Evolutionary conservation across 1,140 invertebrate genomes (phyloP).

Genomic region (Drosophila busckii): DNA sequence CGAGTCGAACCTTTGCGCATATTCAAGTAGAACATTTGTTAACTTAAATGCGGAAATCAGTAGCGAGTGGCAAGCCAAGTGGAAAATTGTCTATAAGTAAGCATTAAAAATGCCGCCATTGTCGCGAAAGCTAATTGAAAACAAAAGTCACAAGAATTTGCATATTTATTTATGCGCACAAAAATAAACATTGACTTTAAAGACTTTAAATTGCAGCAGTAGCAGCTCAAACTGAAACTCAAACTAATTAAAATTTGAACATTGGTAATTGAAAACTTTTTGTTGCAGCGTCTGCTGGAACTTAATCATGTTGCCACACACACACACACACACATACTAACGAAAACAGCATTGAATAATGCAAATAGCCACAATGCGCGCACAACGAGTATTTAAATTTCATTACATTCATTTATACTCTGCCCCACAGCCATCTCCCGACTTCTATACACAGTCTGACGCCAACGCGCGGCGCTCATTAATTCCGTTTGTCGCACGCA

Average conservation of each 20-base stretch:
- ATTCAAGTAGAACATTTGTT: too few relatives aligned
- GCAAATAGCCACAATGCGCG: constrained; percentile 19
- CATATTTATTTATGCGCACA: constrained; percentile 69
- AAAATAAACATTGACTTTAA: not conserved
- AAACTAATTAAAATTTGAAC: constrained; percentile 75
- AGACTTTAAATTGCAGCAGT: not conserved
- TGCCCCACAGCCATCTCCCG: not conserved
- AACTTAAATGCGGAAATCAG: too few relatives aligned
- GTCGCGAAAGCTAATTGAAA: constrained; percentile 68
- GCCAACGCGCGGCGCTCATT: constrained; percentile 40
- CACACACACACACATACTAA: too few relatives aligned
- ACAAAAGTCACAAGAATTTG: constrained; percentile 72
- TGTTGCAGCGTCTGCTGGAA: constrained; percentile 38
- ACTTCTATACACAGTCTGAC: not conserved
- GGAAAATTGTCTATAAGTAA: constrained; percentile 34
- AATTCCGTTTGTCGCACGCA: constrained; percentile 51
- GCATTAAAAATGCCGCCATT: constrained; percentile 34
- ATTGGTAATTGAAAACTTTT: constrained; percentile 72
- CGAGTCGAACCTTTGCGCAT: too few relatives aligned
- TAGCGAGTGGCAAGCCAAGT: constrained; percentile 13
- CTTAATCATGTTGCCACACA: constrained; percentile 36
- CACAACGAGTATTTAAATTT: constrained; percentile 48
- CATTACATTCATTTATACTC: constrained; percentile 42
- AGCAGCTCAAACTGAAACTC: too few relatives aligned
- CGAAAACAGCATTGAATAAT: too few relatives aligned